These are phyloP conservation scores for Pocillopora grandis DNA, from an alignment of 92 coral and sea anemone genomes.

Conservation along the genomic window DNA sequence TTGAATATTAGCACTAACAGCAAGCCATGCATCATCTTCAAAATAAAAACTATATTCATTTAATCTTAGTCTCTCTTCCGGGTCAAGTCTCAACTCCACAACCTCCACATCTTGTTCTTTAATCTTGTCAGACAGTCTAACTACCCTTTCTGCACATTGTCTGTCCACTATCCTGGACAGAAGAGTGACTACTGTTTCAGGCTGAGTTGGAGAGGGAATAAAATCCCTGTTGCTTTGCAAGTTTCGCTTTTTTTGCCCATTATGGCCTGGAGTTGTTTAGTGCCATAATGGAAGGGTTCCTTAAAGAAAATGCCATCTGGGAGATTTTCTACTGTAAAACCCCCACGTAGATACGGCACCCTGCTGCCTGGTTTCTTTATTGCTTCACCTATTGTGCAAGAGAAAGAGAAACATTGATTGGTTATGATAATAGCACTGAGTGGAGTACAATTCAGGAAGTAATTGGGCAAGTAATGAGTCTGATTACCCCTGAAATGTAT, in stretches of 20 bases:
- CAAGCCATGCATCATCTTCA: slow-evolving; percentile 58
- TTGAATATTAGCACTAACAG: slow-evolving; percentile 52
- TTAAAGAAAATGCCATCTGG: slow-evolving; percentile 61
- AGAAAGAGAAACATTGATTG: background rate
- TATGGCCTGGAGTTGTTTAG: slow-evolving; percentile 53
- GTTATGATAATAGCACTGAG: too few species aligned
- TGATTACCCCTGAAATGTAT: too few species aligned
- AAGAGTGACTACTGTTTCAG: slow-evolving; percentile 23
- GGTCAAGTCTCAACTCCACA: slow-evolving; percentile 34
- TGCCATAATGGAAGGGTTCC: slow-evolving; percentile 63
- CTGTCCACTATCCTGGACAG: slow-evolving; percentile 42
- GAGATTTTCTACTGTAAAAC: slow-evolving; percentile 59
- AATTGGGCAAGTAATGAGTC: too few species aligned
- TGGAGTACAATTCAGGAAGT: too few species aligned
- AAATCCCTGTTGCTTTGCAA: slow-evolving; percentile 25
- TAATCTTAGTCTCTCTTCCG: slow-evolving; percentile 50
- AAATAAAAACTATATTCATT: slow-evolving; percentile 41
- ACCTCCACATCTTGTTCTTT: slow-evolving; percentile 60
- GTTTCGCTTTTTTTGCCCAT: slow-evolving; percentile 53
- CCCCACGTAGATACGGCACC: slow-evolving; percentile 64
- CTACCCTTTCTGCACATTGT: slow-evolving; percentile 48
- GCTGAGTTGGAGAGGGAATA: slow-evolving; percentile 16
- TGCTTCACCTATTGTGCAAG: slow-evolving; percentile 52
- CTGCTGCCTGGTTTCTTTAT: slow-evolving; percentile 48
- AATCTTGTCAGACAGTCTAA: slow-evolving; percentile 41